Evolutionary conservation across 2,797 vertebrate genomes (phyloP).

Genomic region (Sebastolobus alascanus): DNA sequence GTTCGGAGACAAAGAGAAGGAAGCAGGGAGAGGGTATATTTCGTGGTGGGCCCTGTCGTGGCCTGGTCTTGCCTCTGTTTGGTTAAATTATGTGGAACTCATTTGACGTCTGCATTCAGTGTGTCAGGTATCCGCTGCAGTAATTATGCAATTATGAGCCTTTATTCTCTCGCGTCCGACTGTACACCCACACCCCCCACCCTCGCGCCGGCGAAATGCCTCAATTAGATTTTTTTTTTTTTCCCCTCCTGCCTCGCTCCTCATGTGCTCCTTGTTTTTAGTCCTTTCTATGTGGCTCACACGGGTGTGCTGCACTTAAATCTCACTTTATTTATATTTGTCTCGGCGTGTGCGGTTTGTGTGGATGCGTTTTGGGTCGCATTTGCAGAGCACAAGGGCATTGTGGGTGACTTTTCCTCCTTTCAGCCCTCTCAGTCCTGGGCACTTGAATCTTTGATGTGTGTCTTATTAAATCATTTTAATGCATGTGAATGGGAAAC

Average conservation of each 20-base stretch:
- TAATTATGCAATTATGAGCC: constrained; percentile 89
- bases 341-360: constrained; percentile 1
- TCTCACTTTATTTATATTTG: constrained; percentile 32
- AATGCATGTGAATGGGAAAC: constrained; percentile 37
- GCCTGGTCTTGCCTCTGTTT: constrained; percentile 85
- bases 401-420: constrained; percentile 37
- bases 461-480: constrained; percentile 50
- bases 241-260: constrained; percentile 21
- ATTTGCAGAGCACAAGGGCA: constrained; percentile 20
- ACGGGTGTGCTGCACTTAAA: constrained; percentile 32
- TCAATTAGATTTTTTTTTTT: constrained; percentile 69
- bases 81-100: constrained; percentile 89
- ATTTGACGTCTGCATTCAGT: constrained; percentile 86
- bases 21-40: constrained; percentile 54
- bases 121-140: constrained; percentile 87
- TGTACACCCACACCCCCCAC: constrained; percentile 63
- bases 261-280: constrained; percentile 51
- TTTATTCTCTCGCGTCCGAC: constrained; percentile 83
- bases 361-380: constrained; percentile 22
- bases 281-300: constrained; percentile 35
- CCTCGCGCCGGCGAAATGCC: constrained; percentile 69
- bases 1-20: constrained; percentile 35
- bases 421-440: constrained; percentile 7
- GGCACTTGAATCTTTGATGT: constrained; percentile 21
- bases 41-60: constrained; percentile 70